These are phyloP conservation scores for Rhabditoides inermis DNA, from an alignment of 2,888 invertebrate genomes.

Conservation along the genomic window DNA sequence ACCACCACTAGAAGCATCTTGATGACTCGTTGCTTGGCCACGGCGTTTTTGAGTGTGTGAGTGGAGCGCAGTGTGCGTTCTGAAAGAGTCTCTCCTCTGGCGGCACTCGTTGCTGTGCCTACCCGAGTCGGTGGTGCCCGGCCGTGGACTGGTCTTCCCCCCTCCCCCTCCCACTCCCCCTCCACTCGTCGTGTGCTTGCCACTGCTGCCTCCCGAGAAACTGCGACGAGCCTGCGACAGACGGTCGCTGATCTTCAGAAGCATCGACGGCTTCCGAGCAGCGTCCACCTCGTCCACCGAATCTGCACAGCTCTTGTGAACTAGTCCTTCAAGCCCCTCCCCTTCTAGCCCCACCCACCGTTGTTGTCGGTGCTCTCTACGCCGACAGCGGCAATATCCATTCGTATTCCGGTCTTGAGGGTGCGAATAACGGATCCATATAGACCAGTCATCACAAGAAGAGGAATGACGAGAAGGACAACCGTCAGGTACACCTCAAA, in stretches of 20 bases:
- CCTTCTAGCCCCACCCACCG: no score
- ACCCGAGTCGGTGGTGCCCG: no score
- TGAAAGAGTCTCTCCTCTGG: no score
- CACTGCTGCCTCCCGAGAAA: background rate
- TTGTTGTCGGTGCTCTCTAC: constrained; percentile 11
- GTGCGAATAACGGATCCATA: constrained; percentile 52
- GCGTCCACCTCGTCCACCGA: no score
- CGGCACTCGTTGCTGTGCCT: no score
- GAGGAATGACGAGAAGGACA: constrained; percentile 67
- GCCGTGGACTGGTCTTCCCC: background rate
- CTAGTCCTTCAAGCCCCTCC: no score
- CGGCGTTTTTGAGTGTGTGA: constrained; percentile 70
- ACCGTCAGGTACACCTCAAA: constrained; percentile 59
- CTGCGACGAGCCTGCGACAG: no score
- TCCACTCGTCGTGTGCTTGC: background rate
- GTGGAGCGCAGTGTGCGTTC: constrained; percentile 63
- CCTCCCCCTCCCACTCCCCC: background rate
- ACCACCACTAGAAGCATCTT: no score
- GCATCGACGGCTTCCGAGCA: constrained; percentile 2
- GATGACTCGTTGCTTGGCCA: constrained; percentile 63
- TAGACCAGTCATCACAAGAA: constrained; percentile 64
- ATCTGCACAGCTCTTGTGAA: no score
- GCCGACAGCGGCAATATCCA: constrained; percentile 47
- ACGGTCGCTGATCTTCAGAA: no score
- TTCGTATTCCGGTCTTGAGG: constrained; percentile 53